Conservation (phyloP, 2,797 vertebrate genomes). For the Onychomys arenicola region DNA sequence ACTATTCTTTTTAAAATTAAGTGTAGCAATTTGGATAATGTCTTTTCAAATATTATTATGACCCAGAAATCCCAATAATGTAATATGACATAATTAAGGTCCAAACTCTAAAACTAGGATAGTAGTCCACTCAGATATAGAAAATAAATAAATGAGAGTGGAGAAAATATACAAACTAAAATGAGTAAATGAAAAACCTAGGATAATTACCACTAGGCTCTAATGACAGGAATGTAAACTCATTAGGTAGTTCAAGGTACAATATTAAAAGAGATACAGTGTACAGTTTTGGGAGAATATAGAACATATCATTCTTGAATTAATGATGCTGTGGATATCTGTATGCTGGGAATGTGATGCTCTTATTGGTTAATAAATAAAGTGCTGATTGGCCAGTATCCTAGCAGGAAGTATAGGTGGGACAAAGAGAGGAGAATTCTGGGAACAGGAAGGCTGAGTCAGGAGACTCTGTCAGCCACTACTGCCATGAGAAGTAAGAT, state of each 20-base stretch:
- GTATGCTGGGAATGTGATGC: too few species aligned
- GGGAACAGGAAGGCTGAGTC: too few species aligned
- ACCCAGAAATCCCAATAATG: background rate
- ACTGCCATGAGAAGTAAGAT: too few species aligned
- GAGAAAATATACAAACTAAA: background rate
- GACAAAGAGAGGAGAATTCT: too few species aligned
- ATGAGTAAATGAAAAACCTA: background rate
- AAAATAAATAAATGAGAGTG: background rate
- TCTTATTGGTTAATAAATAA: too few species aligned
- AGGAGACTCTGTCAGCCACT: too few species aligned
- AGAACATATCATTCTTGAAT: background rate
- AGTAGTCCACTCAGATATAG: background rate
- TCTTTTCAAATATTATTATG: background rate
- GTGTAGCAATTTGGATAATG: background rate
- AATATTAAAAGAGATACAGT: background rate
- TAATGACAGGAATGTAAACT: background rate
- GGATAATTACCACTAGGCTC: background rate
- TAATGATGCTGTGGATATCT: background rate
- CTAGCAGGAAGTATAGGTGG: too few species aligned
- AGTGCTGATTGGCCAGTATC: too few species aligned
- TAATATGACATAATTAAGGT: background rate
- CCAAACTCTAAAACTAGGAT: background rate
- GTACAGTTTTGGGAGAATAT: background rate
- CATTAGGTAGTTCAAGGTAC: background rate
- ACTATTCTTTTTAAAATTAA: background rate